Evolutionary conservation across 1,140 invertebrate species (phyloP).

Genomic region (Ostrea denselamellosa): DNA sequence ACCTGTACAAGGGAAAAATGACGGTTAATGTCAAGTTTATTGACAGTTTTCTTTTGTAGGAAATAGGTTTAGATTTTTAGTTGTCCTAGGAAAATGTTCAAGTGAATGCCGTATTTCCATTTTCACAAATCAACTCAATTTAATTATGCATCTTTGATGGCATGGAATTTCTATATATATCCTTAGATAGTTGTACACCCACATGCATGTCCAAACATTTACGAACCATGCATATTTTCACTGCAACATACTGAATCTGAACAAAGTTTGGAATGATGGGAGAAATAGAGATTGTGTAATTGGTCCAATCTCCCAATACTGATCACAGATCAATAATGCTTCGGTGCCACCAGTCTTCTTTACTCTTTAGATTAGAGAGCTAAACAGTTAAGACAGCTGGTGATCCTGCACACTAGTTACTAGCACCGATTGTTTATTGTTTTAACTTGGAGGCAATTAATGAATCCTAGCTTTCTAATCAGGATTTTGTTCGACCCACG

Average conservation of each 20-base stretch:
- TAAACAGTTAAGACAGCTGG: conserved; percentile 1
- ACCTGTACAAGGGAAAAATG: no score
- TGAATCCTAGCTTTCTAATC: background rate
- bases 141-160: no score
- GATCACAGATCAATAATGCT: background rate
- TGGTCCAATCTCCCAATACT: background rate
- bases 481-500: background rate
- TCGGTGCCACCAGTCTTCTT: background rate
- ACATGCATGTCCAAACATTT: no score
- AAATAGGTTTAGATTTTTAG: no score
- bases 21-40: no score
- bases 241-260: background rate
- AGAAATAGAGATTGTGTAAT: background rate
- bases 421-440: background rate
- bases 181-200: no score
- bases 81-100: no score
- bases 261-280: background rate
- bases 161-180: no score
- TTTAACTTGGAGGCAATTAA: background rate
- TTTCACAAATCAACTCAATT: no score
- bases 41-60: no score
- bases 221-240: no score
- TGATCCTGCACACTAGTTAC: background rate
- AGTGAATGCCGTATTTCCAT: no score
- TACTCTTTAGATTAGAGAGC: background rate